A percentile compares a stretch with the other conserved stretches of the same genome.
Evolutionary conservation across 2,797 vertebrate genomes (phyloP).

Genomic region (Anabacerthia variegaticeps): DNA sequence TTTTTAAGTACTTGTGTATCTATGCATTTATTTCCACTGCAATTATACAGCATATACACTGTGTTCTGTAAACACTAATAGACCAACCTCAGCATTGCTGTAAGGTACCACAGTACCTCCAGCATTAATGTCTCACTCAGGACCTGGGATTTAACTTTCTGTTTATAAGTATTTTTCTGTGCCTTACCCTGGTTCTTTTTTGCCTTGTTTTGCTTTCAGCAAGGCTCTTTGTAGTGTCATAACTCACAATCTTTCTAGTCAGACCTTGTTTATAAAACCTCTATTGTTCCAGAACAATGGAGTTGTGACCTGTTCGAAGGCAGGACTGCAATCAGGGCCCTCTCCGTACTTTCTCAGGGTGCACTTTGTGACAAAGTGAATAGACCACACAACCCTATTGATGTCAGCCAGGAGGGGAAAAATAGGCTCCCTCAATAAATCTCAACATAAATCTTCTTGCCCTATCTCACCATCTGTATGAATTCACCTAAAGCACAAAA

Average conservation of each 20-base stretch:
- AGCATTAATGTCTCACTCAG: neutral
- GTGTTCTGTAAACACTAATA: neutral
- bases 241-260: conserved; percentile 39
- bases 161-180: neutral
- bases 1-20: conserved; percentile 7
- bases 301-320: conserved; percentile 17
- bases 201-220: conserved; percentile 32
- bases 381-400: conserved; percentile 38
- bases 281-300: conserved; percentile 59
- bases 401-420: conserved; percentile 31
- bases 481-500: conserved; percentile 23
- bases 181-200: neutral
- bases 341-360: conserved; percentile 48
- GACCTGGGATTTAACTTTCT: neutral
- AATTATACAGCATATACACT: neutral
- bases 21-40: neutral
- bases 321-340: conserved; percentile 13
- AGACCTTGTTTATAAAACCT: conserved; percentile 56
- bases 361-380: conserved; percentile 42
- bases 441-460: conserved; percentile 22
- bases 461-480: conserved; percentile 25
- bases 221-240: conserved; percentile 19
- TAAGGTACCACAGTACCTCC: neutral
- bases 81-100: neutral
- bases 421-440: conserved; percentile 39